Conservation (phyloP, 30 jellyfish, hydroid and myxozoan genomes). For the Catostylus mosaicus region DNA sequence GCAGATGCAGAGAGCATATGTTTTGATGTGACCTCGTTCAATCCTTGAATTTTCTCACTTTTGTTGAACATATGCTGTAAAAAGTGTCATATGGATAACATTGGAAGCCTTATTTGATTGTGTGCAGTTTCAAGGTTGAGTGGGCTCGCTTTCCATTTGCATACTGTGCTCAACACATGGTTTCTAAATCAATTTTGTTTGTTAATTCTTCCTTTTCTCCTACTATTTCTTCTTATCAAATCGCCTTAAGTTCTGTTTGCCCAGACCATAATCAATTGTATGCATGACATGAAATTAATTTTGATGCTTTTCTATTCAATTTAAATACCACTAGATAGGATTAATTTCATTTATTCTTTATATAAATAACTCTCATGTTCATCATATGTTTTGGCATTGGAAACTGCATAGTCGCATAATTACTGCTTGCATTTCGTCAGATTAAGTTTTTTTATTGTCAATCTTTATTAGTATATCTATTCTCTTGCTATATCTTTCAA, state of each 20-base stretch:
- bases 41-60: background rate
- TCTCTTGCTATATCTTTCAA: no score
- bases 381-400: no score
- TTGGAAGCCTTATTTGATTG: background rate
- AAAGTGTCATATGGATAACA: background rate
- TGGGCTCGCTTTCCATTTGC: background rate
- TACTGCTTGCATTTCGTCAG: no score
- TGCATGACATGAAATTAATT: background rate
- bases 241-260: background rate
- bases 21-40: background rate
- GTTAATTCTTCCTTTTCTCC: background rate
- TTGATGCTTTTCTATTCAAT: background rate
- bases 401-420: no score
- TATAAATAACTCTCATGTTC: background rate
- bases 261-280: background rate
- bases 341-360: background rate
- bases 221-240: background rate
- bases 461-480: no score
- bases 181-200: constrained; percentile 4
- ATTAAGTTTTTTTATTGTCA: no score
- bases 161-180: constrained; percentile 16
- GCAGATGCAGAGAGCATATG: background rate
- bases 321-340: background rate
- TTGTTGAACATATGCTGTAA: background rate
- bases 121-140: background rate